phyloP scores from a whole-genome alignment of 1,140 invertebrate genomes.

The Drosophila mayri region DNA sequence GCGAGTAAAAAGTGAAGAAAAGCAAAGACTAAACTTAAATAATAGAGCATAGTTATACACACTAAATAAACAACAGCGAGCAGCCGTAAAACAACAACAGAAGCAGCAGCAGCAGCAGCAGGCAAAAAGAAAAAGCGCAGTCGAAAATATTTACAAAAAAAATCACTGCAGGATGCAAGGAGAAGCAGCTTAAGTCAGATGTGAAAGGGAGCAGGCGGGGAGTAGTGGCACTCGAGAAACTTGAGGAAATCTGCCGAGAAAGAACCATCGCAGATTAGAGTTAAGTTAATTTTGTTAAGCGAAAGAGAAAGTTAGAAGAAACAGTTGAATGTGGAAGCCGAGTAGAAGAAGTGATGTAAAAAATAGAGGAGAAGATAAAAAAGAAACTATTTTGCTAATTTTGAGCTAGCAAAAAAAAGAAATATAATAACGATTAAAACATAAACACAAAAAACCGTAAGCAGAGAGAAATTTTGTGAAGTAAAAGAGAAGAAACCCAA shows the following conservation, averaged over 20 bases:
- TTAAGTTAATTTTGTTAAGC: slow-evolving; percentile 52
- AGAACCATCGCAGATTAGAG: slow-evolving; percentile 40
- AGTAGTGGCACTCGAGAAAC: slow-evolving; percentile 11
- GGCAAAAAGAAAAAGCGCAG: slow-evolving; percentile 32
- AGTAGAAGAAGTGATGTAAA: slow-evolving; percentile 35
- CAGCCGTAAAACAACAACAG: slow-evolving; percentile 11
- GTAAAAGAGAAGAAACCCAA: slow-evolving; percentile 38
- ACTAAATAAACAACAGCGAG: slow-evolving; percentile 60
- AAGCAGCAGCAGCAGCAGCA: slow-evolving; percentile 34
- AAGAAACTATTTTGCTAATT: slow-evolving; percentile 52
- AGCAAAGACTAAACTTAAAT: slow-evolving; percentile 83
- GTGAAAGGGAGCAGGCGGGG: slow-evolving; percentile 13
- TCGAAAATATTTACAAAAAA: slow-evolving; percentile 62
- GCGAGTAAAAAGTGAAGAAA: slow-evolving; percentile 74
- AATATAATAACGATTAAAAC: neutral
- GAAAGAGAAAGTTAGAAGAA: slow-evolving; percentile 9
- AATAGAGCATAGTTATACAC: slow-evolving; percentile 77
- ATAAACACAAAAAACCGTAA: neutral
- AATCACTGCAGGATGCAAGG: slow-evolving; percentile 38
- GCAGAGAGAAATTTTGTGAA: slow-evolving; percentile 48
- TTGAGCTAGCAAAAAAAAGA: slow-evolving; percentile 38
- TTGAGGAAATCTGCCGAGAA: slow-evolving; percentile 40
- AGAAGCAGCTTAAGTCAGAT: slow-evolving; percentile 18
- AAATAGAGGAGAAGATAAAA: slow-evolving; percentile 39
- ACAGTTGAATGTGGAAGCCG: slow-evolving; percentile 27